These are phyloP conservation scores for Physella acuta DNA, from an alignment of 1,140 invertebrate genomes.

Conservation along the genomic window DNA sequence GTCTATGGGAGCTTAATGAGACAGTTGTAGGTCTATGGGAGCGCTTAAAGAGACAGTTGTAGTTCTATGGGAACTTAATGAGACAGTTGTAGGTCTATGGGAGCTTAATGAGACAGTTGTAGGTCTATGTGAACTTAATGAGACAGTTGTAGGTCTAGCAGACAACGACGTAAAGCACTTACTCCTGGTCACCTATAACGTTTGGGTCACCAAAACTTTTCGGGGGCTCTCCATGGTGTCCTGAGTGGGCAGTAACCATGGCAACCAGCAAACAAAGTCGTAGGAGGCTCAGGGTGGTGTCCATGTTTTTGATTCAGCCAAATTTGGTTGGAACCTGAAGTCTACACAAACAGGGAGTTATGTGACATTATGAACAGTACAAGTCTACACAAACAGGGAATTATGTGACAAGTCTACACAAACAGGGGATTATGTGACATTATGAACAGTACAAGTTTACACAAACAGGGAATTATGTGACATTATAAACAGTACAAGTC, in stretches of 20 bases:
- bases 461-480: no score
- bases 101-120: not conserved
- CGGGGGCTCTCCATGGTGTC: constrained; percentile 3
- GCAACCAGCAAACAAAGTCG: not conserved
- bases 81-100: not conserved
- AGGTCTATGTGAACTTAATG: not conserved
- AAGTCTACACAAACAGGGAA: no score
- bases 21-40: not conserved
- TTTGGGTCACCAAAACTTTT: constrained; percentile 24
- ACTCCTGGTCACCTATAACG: constrained; percentile 26
- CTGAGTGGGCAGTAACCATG: not conserved
- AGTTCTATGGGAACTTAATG: not conserved
- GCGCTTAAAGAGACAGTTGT: not conserved
- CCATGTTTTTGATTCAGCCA: no score
- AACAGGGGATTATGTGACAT: no score
- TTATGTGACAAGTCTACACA: no score
- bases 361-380: no score
- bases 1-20: not conserved
- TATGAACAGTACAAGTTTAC: no score
- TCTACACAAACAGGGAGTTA: no score
- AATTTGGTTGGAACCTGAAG: no score
- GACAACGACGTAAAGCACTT: not conserved
- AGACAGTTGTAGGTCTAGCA: not conserved
- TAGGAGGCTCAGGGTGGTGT: no score
- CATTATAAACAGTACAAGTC: no score